Conservation (phyloP, 1,140 invertebrate species). For the Polypedilum pembai region DNA sequence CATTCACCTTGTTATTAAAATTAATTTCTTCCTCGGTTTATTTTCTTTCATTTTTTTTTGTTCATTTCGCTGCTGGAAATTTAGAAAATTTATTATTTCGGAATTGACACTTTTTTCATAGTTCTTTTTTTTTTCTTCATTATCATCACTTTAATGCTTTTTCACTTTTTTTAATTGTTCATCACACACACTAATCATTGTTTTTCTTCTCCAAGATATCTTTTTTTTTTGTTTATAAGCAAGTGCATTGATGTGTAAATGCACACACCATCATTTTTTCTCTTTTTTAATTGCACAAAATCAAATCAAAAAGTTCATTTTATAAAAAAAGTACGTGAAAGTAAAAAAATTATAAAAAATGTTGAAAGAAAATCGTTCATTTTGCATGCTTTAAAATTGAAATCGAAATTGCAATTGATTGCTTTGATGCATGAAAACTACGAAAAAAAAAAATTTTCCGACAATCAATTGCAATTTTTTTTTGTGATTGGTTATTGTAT, state of each 20-base stretch:
- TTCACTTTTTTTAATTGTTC: no score
- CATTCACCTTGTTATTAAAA: no score
- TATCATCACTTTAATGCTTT: no score
- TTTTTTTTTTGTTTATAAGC: not conserved
- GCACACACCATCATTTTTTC: not conserved
- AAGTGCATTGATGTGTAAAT: not conserved
- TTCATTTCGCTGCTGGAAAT: no score
- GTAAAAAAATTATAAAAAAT: not conserved
- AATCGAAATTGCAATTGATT: not conserved
- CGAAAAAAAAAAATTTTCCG: not conserved
- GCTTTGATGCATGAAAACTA: not conserved
- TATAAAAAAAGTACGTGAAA: not conserved
- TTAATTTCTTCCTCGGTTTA: no score
- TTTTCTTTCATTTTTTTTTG: no score
- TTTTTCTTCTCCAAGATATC: conserved; percentile 1
- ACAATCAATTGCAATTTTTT: not conserved
- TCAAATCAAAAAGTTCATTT: not conserved
- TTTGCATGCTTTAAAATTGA: not conserved
- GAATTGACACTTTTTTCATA: no score
- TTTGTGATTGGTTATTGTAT: not conserved
- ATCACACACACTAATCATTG: no score
- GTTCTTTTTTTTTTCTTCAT: no score
- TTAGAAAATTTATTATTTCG: no score
- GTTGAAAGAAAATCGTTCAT: not conserved
- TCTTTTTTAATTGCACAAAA: not conserved